Percentiles rank a stretch among this genome's conserved stretches.
These are phyloP conservation scores for Keiferia lycopersicella DNA, from an alignment of 2,888 invertebrate genomes.

Conservation along the genomic window DNA sequence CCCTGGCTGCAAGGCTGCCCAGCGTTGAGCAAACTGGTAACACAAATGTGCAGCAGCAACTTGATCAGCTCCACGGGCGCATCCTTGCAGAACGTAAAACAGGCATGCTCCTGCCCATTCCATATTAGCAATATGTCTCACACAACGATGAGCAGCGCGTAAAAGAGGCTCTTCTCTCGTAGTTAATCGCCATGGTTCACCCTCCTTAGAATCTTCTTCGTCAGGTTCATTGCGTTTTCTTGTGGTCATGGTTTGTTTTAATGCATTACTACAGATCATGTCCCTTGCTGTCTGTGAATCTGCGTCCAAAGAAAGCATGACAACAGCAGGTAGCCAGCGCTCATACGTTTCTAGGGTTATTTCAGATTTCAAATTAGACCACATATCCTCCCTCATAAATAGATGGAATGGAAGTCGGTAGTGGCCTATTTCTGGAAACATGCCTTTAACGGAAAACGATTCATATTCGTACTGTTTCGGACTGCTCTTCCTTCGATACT, in stretches of 20 bases:
- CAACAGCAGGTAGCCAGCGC: conserved; percentile 69
- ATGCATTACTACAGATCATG: conserved; percentile 78
- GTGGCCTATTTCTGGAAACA: conserved; percentile 76
- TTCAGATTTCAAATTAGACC: conserved; percentile 76
- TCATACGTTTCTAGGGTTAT: conserved; percentile 76
- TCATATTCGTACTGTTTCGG: conserved; percentile 78
- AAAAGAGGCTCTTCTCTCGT: conserved; percentile 70
- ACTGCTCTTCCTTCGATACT: conserved; percentile 64
- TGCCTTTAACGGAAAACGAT: conserved; percentile 73
- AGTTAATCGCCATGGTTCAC: conserved; percentile 67
- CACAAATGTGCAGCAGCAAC: conserved; percentile 76
- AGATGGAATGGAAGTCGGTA: conserved; percentile 74
- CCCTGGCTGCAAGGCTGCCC: conserved; percentile 73
- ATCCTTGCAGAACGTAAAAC: conserved; percentile 75
- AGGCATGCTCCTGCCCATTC: conserved; percentile 80
- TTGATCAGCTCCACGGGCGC: conserved; percentile 76
- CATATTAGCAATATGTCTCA: conserved; percentile 74
- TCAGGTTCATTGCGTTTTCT: conserved; percentile 56
- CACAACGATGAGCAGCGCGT: conserved; percentile 73
- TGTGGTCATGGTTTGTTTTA: conserved; percentile 78
- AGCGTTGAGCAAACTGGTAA: conserved; percentile 76
- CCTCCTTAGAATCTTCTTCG: conserved; percentile 54
- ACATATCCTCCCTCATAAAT: conserved; percentile 75
- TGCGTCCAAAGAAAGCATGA: conserved; percentile 64
- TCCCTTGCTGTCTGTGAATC: conserved; percentile 73